These are phyloP conservation scores for Acanthosepion lycidas DNA, from an alignment of 2,888 invertebrate genomes.

Conservation along the genomic window DNA sequence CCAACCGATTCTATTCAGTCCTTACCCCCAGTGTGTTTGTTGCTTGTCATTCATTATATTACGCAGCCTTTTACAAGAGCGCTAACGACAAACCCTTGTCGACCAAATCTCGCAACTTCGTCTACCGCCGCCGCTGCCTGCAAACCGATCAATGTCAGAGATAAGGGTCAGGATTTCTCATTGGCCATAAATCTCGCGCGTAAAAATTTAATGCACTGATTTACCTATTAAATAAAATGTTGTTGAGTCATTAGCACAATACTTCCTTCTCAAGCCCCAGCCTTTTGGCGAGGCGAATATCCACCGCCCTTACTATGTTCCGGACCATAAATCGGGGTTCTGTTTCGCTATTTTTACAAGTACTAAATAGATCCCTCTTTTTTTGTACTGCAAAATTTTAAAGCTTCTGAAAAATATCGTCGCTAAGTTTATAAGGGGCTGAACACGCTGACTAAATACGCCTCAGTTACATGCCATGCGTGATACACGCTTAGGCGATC, in stretches of 20 bases:
- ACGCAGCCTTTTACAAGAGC: background rate
- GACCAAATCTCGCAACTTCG: background rate
- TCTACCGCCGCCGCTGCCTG: background rate
- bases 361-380: too few relatives aligned
- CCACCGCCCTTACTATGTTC: too few relatives aligned
- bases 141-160: background rate
- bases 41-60: background rate
- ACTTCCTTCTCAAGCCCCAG: too few relatives aligned
- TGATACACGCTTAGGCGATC: too few relatives aligned
- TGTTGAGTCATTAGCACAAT: background rate
- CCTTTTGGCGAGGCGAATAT: too few relatives aligned
- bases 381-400: too few relatives aligned
- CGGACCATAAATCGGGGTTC: too few relatives aligned
- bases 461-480: too few relatives aligned
- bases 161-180: conserved; percentile 15
- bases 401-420: too few relatives aligned
- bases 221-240: background rate
- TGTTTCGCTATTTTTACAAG: too few relatives aligned
- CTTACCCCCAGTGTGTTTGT: background rate
- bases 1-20: background rate
- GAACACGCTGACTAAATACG: too few relatives aligned
- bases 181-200: background rate
- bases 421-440: too few relatives aligned
- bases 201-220: background rate
- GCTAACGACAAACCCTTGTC: background rate